Evolutionary conservation across 1,140 invertebrate species (phyloP).

Genomic region (Drosophila bocqueti): DNA sequence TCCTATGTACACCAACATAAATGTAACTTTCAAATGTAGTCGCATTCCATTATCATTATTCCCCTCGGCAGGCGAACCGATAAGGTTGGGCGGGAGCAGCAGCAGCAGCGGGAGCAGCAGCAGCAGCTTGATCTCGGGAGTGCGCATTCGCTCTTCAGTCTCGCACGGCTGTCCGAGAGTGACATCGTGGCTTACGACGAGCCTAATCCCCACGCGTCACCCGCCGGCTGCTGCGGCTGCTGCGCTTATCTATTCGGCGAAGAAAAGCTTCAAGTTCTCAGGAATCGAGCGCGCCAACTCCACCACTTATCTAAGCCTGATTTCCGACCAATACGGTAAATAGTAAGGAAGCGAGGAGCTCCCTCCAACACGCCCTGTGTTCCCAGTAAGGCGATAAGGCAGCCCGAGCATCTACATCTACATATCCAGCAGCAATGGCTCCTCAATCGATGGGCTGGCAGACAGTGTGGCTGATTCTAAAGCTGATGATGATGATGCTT

Average conservation of each 20-base stretch:
- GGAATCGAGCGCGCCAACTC: not conserved
- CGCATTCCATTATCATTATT: not conserved
- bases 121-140: not conserved
- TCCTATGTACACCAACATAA: slow-evolving; percentile 36
- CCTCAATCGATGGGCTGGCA: slow-evolving; percentile 2
- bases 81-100: not conserved
- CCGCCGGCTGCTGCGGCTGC: not conserved
- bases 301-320: not conserved
- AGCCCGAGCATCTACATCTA: not conserved
- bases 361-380: not conserved
- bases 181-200: not conserved
- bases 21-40: not conserved
- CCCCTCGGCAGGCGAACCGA: not conserved
- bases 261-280: not conserved
- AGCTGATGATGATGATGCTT: not conserved
- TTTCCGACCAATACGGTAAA: too few relatives aligned
- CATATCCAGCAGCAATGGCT: not conserved
- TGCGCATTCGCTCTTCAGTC: not conserved
- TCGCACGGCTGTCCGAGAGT: not conserved
- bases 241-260: not conserved
- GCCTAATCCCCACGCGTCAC: not conserved
- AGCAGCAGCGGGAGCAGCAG: not conserved
- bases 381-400: not conserved
- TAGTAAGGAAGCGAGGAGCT: not conserved
- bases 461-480: not conserved